Conservation (phyloP, 2,888 invertebrate genomes). For the Sycophila texana region DNA sequence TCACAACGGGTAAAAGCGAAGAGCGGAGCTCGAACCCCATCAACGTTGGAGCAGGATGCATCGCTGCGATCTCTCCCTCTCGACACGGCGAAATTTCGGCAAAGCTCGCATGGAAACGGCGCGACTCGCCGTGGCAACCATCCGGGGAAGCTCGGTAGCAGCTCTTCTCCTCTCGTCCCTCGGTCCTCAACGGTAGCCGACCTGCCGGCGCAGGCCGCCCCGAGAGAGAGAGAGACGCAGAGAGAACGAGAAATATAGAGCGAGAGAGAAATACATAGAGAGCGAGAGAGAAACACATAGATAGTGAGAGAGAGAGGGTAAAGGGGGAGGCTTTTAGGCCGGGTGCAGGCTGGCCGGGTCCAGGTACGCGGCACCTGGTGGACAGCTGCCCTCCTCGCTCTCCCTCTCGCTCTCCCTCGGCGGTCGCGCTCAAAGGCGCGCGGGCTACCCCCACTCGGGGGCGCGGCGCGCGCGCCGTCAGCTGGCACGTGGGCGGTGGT, state of each 20-base stretch:
- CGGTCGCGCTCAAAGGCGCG: not conserved
- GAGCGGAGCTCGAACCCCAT: too few relatives aligned
- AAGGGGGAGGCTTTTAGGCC: not conserved
- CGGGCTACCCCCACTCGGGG: not conserved
- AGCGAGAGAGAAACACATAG: not conserved
- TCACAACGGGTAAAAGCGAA: too few relatives aligned
- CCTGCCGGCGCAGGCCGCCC: too few relatives aligned
- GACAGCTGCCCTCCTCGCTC: conserved; percentile 68
- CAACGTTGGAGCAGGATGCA: too few relatives aligned
- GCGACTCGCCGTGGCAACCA: too few relatives aligned
- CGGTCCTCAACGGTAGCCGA: too few relatives aligned
- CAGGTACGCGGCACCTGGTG: conserved; percentile 46
- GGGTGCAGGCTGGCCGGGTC: conserved; percentile 1
- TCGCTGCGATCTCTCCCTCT: too few relatives aligned
- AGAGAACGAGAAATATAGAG: not conserved
- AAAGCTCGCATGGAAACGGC: too few relatives aligned
- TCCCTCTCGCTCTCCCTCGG: not conserved
- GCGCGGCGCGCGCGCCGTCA: conserved; percentile 53
- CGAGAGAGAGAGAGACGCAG: not conserved
- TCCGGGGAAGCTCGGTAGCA: not conserved
- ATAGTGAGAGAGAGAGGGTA: not conserved
- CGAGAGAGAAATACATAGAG: not conserved
- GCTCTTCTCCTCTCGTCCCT: not conserved
- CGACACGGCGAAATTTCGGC: too few relatives aligned
- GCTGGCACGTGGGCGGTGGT: conserved; percentile 32